A percentile compares a stretch with the other conserved stretches of the same genome.
Evolutionary conservation across 2,797 vertebrate species (phyloP).

Genomic region (Zalophus californianus): DNA sequence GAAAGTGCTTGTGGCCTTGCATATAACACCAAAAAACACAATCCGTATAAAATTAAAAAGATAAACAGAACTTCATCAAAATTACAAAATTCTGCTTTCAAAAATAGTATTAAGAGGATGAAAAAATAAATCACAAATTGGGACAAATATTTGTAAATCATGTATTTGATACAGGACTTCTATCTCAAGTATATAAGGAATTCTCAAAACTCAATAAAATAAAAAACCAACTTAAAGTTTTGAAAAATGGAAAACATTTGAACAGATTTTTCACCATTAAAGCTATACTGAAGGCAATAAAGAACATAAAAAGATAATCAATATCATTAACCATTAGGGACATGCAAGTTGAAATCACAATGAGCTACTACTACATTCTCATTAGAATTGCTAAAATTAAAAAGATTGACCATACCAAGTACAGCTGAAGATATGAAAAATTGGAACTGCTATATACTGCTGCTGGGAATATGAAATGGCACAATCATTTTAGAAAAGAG

Average conservation of each 20-base stretch:
- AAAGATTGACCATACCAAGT: not conserved
- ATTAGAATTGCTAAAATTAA: not conserved
- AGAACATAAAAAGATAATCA: not conserved
- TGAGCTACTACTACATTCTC: not conserved
- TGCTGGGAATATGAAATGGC: not conserved
- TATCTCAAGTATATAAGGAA: not conserved
- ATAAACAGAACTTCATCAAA: not conserved
- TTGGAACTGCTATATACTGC: not conserved
- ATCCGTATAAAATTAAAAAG: not conserved
- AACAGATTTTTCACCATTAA: not conserved
- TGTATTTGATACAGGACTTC: not conserved
- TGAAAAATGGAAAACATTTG: not conserved
- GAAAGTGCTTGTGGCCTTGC: not conserved
- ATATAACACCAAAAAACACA: not conserved
- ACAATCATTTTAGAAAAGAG: not conserved
- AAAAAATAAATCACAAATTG: not conserved
- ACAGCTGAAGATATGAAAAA: not conserved
- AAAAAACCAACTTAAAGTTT: not conserved
- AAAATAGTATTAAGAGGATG: not conserved
- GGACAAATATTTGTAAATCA: slow-evolving; percentile 21
- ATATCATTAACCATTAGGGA: not conserved
- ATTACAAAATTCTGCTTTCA: not conserved
- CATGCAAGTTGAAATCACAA: not conserved
- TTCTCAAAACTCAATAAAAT: slow-evolving; percentile 21
- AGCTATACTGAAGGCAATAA: not conserved